Base-by-base conservation (phyloP, 2,797 vertebrate genomes). In the Acipenser ruthenus region DNA sequence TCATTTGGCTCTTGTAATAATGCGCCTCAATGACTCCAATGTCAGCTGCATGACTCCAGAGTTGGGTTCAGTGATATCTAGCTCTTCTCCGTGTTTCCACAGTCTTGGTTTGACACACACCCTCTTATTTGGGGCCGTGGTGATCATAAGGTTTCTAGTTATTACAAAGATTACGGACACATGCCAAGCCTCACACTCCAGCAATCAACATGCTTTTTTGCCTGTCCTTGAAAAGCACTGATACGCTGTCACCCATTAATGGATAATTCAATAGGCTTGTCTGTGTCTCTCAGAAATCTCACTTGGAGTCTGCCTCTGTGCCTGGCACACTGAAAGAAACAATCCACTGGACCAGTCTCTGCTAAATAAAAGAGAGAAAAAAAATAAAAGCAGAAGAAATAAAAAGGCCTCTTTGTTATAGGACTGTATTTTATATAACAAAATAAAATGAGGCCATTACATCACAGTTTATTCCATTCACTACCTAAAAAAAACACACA, bases 161-260 rank as follows among this genome's bases (percentile, higher is more conserved):
- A 47, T 10, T 37, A 61, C 66, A 18, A 37, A 53, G 18, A 62
- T 55, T 47, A 49, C 37, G 49, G 60, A n/a, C 9, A 37, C 66
- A 18, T 62, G 60, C 60, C 55, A 49, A 51, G 56, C 11, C 48
- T 47, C 67, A 52, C 60, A 51, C 67, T 63, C n/a, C 6, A 51
- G 50, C 61, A 63, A 68, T 68, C 60, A 68, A 58, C 2, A 37
- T 10, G 55, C 55, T 12, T n/a, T 58, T 58, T n/a, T 15, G 52
- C 12, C 50, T 18, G 50, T 49, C n/a, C 66, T 49, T 51, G 10
- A 6, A 50, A 50, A 50, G 50, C n/a, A 51, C 66, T n/a, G 59
- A 60, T 15, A 52, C 6, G 52, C n/a, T 12, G 11, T n/a, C 13
- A 1, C 11, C 6, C 9, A 13, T n/a, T 18, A 53, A 62, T 10